Base-by-base conservation (phyloP, 2,797 vertebrate species). In the Sebastes ruberrimus region DNA sequence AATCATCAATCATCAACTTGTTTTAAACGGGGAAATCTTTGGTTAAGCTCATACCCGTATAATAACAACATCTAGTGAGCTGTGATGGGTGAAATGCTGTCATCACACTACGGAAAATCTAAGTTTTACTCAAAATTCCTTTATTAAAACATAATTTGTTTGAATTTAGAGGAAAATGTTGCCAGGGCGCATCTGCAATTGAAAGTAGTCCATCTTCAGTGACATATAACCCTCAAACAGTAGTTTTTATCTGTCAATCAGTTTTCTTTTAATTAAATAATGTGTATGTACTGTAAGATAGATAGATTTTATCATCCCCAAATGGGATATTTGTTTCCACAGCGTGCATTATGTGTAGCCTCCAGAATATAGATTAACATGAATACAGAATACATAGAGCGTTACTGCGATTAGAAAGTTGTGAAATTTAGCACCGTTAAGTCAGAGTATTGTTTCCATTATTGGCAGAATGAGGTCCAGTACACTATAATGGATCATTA, bases 401-500 rank as follows among this genome's bases (percentile, higher is more conserved):
- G 11, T 64, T 57, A 65, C 28, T 60, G 27, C 55, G 59, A 74
- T 55, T 23, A 49, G 25, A 10, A 3, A 49, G 23, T 10, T n/a
- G 16, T 76, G 4, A 3, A 66, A 71, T 67, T 67, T 22, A 28
- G 22, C 28, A 33, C 1, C 16, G 1, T 8, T 22, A 30, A 18
- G 28, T 35, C 11, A 28, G 1, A 28, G 22, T n/a, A 22, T 53
- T 70, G 23, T 71, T 65, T 71, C 9, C 3, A 46, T 71, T 53
- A 59, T n/a, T 16, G 32, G 27, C 30, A 69, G 5, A 67, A 82
- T 70, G 42, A 77, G 46, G 52, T 11, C 38, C 14, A 49, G 30
- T 11, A 38, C 49, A 16, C 23, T 49, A 57, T 66, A 35, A 79
- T 46, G 72, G 61, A 75, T 82, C 59, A 89, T 86, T 78, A 75